Evolutionary conservation across 2,888 invertebrate species (phyloP), one percentile per base, ranked within the genome.

Genomic region (Trichopria drosophilae): DNA sequence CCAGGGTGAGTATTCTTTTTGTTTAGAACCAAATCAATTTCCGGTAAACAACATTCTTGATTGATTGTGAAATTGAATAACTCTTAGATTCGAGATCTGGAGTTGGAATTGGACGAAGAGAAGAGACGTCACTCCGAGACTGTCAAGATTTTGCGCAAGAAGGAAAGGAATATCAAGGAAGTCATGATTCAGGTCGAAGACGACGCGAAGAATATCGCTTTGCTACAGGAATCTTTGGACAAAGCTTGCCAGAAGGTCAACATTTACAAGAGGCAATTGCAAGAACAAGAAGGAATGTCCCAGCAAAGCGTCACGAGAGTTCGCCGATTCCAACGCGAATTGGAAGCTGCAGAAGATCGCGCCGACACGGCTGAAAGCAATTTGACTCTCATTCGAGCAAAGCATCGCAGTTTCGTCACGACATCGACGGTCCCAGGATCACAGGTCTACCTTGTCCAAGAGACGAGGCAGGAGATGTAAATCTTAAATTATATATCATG

Each of bases 391-490:
- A 94, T 96, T 82, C 89, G 96, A 72, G 93, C 96, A 81, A 96
- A 97, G 84, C 96, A 96, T 83, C 93, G 96, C 82, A 92, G 93
- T 78, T 94, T 94, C 80, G 93, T 94, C 74, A 93, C 93, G 82
- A 92, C 93, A 77, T 90, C 89, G 78, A 86, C 90, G 67, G 89
- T 92, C 70, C 93, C 93, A 78, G 92, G 92, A 71, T 91, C 91
- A 73, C 90, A 90, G 80, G 90, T 92, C 69, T 91, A 91, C 80
- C 83, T 92, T 77, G 91, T 92, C 65, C 90, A 90, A 81, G 91
- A 91, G 80, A 86, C 88, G 76, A 87, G 82, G 71, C 73, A 73
- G 66, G 73, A 76, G 55, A 68, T 74, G 49, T 74, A 76, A 70
- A 65, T 52, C 54, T 36, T 51, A n/a, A n/a, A n/a, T n/a, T n/a